Conservation (phyloP, 2,888 invertebrate genomes). For the Philonicus albiceps region DNA sequence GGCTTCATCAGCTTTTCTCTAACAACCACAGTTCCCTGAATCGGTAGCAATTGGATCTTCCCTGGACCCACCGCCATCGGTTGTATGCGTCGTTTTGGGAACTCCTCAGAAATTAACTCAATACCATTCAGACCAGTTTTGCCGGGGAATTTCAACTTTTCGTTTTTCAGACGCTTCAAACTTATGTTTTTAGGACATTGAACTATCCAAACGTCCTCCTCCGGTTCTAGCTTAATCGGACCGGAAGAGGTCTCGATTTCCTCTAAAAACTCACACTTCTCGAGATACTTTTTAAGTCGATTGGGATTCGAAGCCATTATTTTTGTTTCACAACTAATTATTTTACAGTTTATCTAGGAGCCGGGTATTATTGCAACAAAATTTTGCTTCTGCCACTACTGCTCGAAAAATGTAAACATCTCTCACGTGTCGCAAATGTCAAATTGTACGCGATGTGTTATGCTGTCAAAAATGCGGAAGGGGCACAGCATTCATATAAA, state of each 20-base stretch:
- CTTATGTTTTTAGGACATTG: conserved; percentile 11
- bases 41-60: not conserved
- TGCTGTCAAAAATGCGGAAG: too few species aligned
- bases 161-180: not conserved
- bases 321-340: not conserved
- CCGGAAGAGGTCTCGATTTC: not conserved
- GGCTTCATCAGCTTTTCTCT: not conserved
- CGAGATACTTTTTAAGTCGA: not conserved
- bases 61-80: not conserved
- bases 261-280: not conserved
- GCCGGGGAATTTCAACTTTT: conserved; percentile 27
- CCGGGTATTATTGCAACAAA: too few species aligned
- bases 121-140: not conserved
- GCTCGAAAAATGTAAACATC: not conserved
- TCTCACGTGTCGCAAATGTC: not conserved
- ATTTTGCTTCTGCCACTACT: too few species aligned
- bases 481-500: too few species aligned
- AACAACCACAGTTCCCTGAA: conserved; percentile 9
- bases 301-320: not conserved
- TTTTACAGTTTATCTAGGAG: not conserved
- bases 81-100: not conserved
- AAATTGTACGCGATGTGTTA: not conserved
- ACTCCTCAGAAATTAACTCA: conserved; percentile 6
- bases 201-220: conserved; percentile 21
- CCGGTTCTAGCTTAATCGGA: not conserved